Base-by-base conservation (phyloP, 2,797 vertebrate genomes). In the Onychomys torridus region DNA sequence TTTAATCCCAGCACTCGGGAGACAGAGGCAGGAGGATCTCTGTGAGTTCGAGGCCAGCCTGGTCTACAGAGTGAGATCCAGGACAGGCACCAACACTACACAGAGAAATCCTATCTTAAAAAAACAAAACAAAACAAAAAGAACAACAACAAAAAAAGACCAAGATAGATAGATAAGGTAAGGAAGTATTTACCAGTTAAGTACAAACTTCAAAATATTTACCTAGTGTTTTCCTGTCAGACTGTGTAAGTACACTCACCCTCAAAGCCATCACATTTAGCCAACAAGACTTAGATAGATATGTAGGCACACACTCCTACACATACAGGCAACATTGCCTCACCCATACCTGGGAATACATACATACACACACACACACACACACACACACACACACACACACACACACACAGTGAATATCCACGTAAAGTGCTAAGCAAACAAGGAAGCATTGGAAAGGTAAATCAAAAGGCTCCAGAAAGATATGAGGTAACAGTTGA, bases 101-200 rank as follows among this genome's bases (percentile, higher is more conserved):
- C 2, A 69, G 13, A 67, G 13, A 69, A 69, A 67, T 57, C 17
- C 14, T 69, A 6, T 69, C 65, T 67, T 14, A 34, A 67, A 32
- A 34, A 63, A 63, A 16, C n/a, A n/a, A n/a, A n/a, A n/a, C n/a
- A 49, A 49, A 49, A 49, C 1, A 49, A 49, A 49, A 49, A 49
- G 10, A 49, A 49, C n/a, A n/a, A n/a, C n/a, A n/a, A n/a, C n/a
- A 49, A 5, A 49, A 49, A 49, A 49, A 49, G 9, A 10, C n/a
- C n/a, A 49, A 49, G 9, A 49, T 10, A 49, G 49, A 49, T 10
- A 49, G 49, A 49, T 9, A 65, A 32, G 63, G 29, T 37, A 96
- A 37, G 37, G 93, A 95, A 83, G n/a, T 34, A 95, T 40, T 84
- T 93, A 52, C 6, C 43, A 93, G 37, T 46, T 63, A 95, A 71